These are phyloP conservation scores for Cyclina sinensis DNA, from an alignment of 1,140 invertebrate species.

Conservation along the genomic window DNA sequence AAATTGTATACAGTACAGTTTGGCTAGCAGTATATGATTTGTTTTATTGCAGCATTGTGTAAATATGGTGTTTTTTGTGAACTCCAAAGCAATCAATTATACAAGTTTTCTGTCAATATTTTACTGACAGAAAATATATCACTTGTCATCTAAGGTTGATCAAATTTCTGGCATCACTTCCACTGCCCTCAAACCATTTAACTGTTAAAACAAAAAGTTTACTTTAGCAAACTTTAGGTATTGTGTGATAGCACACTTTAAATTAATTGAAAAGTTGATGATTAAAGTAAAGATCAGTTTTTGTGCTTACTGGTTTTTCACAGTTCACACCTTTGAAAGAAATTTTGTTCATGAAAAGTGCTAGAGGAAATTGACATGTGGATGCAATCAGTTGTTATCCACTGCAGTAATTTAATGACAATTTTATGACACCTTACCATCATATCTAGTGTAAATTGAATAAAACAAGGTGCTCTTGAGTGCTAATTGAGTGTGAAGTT, in stretches of 20 bases:
- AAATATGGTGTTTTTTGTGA: background rate
- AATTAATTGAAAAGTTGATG: background rate
- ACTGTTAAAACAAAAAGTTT: background rate
- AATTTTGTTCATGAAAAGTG: conserved; percentile 9
- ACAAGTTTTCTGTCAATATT: conserved; percentile 49
- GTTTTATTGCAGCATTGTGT: conserved; percentile 4
- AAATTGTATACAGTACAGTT: too few relatives aligned
- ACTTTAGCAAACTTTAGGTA: conserved; percentile 11
- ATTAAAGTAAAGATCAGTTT: background rate
- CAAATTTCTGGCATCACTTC: background rate
- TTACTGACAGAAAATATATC: conserved; percentile 63
- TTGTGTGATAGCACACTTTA: background rate
- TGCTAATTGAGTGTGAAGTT: conserved; percentile 38
- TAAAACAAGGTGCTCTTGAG: conserved; percentile 45
- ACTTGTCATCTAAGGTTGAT: conserved; percentile 18
- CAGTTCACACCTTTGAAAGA: background rate
- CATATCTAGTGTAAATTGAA: conserved; percentile 21
- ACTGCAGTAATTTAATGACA: conserved; percentile 28
- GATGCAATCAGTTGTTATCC: conserved; percentile 12
- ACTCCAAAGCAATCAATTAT: conserved; percentile 44
- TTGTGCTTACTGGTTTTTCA: conserved; percentile 9
- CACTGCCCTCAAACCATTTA: conserved; percentile 19
- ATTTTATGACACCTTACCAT: conserved; percentile 38
- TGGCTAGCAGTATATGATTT: background rate
- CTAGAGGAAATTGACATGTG: conserved; percentile 35